These are phyloP conservation scores for Conchocele bisecta DNA, from an alignment of 2,888 invertebrate genomes.

Conservation along the genomic window DNA sequence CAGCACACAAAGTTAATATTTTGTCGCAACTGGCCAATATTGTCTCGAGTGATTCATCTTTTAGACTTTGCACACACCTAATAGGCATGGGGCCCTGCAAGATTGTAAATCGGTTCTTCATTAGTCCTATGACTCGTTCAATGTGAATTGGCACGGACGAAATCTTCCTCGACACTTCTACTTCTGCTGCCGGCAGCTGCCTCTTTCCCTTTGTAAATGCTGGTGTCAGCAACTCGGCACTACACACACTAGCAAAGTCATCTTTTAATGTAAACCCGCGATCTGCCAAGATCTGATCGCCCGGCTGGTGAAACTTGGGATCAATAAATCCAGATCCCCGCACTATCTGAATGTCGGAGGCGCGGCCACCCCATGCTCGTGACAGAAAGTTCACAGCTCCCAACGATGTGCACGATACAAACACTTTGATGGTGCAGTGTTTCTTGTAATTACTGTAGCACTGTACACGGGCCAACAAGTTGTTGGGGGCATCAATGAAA, in stretches of 20 bases:
- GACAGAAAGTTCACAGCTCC: conserved; percentile 54
- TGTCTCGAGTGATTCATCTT: conserved; percentile 13
- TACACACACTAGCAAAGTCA: conserved; percentile 49
- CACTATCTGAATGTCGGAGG: conserved; percentile 52
- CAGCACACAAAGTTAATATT: conserved; percentile 39
- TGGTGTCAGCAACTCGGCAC: conserved; percentile 51
- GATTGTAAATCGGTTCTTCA: conserved; percentile 56
- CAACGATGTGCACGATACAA: conserved; percentile 31
- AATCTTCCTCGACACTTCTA: conserved; percentile 51
- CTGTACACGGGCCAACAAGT: conserved; percentile 28
- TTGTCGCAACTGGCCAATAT: conserved; percentile 34
- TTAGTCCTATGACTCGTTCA: conserved; percentile 53
- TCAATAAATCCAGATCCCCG: conserved; percentile 43
- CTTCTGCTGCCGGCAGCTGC: conserved; percentile 51
- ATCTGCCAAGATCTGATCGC: conserved; percentile 59
- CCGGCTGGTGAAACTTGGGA: conserved; percentile 37
- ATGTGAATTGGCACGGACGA: conserved; percentile 52
- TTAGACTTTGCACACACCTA: conserved; percentile 22
- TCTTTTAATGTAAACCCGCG: conserved; percentile 57
- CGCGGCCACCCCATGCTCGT: conserved; percentile 54
- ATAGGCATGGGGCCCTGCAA: conserved; percentile 46
- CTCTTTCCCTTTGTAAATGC: conserved; percentile 52
- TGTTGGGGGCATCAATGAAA: conserved; percentile 35
- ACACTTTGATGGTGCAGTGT: conserved; percentile 38
- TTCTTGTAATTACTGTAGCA: conserved; percentile 45